A percentile compares a stretch with the other conserved stretches of the same genome.
Conservation (phyloP, 2,797 vertebrate species). For the Aplochiton taeniatus region DNA sequence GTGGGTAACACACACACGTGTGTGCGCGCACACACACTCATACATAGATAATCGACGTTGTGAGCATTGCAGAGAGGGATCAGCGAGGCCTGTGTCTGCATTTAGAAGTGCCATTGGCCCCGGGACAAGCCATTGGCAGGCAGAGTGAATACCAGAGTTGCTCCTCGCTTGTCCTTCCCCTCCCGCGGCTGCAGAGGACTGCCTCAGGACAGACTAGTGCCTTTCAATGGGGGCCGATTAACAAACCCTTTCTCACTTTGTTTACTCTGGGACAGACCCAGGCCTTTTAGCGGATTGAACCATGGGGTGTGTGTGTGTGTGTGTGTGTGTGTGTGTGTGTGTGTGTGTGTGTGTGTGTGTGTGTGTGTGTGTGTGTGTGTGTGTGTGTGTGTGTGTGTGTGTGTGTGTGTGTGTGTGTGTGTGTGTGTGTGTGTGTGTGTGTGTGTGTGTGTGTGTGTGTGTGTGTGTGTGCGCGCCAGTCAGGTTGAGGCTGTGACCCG, state of each 20-base stretch:
- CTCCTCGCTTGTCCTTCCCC: constrained; percentile 44
- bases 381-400: constrained; percentile 41
- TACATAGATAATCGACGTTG: background rate
- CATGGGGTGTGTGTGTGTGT: background rate
- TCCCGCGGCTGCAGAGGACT: constrained; percentile 28
- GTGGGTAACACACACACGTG: background rate
- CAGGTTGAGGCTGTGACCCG: background rate
- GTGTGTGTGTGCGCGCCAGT: constrained; percentile 44
- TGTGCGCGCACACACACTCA: no score
- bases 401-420: constrained; percentile 39
- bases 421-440: constrained; percentile 51
- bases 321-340: constrained; percentile 7
- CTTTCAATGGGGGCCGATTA: background rate
- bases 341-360: constrained; percentile 14
- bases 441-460: constrained; percentile 38
- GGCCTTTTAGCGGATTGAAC: background rate
- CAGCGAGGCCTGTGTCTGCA: constrained; percentile 31
- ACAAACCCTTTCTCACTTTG: no score
- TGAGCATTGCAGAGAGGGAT: background rate
- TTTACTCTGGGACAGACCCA: no score
- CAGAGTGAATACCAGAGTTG: constrained; percentile 42
- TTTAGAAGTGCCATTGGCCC: constrained; percentile 31
- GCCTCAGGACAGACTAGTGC: background rate
- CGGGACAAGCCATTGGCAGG: constrained; percentile 46
- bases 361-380: constrained; percentile 23